Evolutionary conservation across 2,797 vertebrate genomes (phyloP), one percentile per base, ranked within the genome.

Genomic region (Rhinophrynus dorsalis): DNA sequence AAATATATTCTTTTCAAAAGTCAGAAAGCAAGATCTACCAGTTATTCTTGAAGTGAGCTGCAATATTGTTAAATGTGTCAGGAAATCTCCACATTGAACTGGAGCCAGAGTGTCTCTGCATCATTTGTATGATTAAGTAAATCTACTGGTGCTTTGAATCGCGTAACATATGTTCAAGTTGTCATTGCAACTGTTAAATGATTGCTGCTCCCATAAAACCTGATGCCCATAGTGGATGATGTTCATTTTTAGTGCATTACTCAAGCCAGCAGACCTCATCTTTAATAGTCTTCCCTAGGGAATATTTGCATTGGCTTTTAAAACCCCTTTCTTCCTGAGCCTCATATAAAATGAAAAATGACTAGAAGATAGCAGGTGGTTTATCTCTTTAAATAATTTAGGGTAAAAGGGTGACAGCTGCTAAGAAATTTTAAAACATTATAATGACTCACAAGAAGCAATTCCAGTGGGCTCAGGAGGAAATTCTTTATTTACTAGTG

Each of bases 361-460:
- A 20, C 10, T 64, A n/a, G 51, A 72, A 51, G 68, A n/a, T 38
- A 58, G 52, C 61, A 58, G 52, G 61, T 72, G 61, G 54, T 58
- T 18, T 48, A 26, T 50, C 37, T 23, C 40, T 69, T 59, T 55
- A 48, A 63, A 40, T 45, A 23, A 33, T 21, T 42, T 40, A 10
- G 21, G 6, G 18, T 12, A 57, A 47, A 24, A 47, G 37, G 47
- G 12, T 32, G 23, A 26, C 52, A 72, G 33, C 13, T 71, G 60
- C 20, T 6, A 20, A 9, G 24, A 32, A 11, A 50, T 33, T 44
- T 58, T 21, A 26, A 17, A 24, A 7, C n/a, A 29, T 35, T 32
- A 51, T 50, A 55, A 26, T 8, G 32, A 63, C 12, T 12, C 17
- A 40, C n/a, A 66, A 33, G 23, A 66, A 11, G 27, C 21, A 9